phyloP scores from a whole-genome alignment of 2,888 invertebrate genomes.

The Monopis laevigella region DNA sequence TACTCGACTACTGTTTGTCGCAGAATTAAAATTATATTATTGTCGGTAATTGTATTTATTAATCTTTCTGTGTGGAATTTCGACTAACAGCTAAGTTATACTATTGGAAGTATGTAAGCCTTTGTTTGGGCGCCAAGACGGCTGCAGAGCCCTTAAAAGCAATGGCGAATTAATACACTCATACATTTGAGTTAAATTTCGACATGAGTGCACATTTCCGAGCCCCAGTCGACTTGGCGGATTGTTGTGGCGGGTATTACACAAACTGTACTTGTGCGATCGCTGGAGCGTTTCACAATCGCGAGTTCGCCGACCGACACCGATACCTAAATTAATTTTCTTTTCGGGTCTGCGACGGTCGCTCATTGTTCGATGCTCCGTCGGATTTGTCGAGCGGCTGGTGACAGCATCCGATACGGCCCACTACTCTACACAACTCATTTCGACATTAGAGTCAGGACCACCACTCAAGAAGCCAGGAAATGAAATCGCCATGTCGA shows the following conservation, averaged over 20 bases:
- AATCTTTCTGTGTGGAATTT: too few species aligned
- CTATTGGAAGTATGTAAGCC: too few species aligned
- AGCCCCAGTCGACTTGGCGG: conserved; percentile 50
- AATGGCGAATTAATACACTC: neutral
- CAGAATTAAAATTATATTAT: too few species aligned
- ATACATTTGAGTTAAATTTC: conserved; percentile 29
- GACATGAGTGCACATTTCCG: conserved; percentile 50
- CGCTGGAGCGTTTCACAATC: conserved; percentile 58
- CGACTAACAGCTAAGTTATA: too few species aligned
- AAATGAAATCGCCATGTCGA: too few species aligned
- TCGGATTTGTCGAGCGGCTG: conserved; percentile 28
- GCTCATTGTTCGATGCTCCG: conserved; percentile 53
- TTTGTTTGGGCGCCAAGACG: too few species aligned
- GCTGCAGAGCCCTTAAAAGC: too few species aligned
- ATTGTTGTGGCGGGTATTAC: conserved; percentile 58
- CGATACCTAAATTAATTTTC: conserved; percentile 67
- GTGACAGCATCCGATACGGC: conserved; percentile 5
- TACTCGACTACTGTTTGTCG: too few species aligned
- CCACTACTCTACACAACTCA: too few species aligned
- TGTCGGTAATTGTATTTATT: too few species aligned
- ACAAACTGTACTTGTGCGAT: conserved; percentile 58
- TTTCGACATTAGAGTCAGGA: too few species aligned
- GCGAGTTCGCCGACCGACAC: conserved; percentile 60
- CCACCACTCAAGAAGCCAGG: too few species aligned
- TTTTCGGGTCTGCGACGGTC: conserved; percentile 49